Percentiles rank a stretch among this genome's conserved stretches.
phyloP scores from a whole-genome alignment of 2,888 invertebrate species.

The Andrena marginata region DNA sequence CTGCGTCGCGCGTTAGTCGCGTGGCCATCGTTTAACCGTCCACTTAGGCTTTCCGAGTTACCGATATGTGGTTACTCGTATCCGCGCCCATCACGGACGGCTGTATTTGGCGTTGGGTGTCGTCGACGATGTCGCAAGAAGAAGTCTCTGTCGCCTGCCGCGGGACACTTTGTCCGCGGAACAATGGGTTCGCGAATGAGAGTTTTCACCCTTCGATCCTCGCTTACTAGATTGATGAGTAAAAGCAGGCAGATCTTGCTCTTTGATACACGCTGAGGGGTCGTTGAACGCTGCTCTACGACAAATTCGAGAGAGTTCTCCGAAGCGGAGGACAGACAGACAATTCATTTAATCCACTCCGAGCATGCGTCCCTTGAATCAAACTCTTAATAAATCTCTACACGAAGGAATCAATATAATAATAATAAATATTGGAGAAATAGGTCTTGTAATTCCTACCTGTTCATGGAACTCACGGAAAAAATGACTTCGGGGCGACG shows the following conservation, averaged over 20 bases:
- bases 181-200: constrained; percentile 19
- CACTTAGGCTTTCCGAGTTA: constrained; percentile 29
- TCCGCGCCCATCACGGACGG: not conserved
- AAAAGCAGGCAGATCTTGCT: not conserved
- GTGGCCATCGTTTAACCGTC: constrained; percentile 37
- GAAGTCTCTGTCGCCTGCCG: constrained; percentile 28
- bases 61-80: not conserved
- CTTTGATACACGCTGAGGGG: not conserved
- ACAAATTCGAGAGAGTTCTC: not conserved
- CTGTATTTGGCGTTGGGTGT: constrained; percentile 32
- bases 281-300: not conserved
- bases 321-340: not conserved
- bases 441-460: too few species aligned
- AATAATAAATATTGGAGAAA: too few species aligned
- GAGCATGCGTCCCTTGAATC: too few species aligned
- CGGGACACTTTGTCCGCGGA: constrained; percentile 23
- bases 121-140: constrained; percentile 52
- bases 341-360: too few species aligned
- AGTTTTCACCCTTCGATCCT: constrained; percentile 11
- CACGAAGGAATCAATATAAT: too few species aligned
- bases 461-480: too few species aligned
- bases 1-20: constrained; percentile 1
- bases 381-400: too few species aligned
- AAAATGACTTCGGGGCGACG: too few species aligned
- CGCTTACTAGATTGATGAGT: not conserved